phyloP scores from a whole-genome alignment of 35 echinoderm and acorn worm genomes.

The Apostichopus californicus region DNA sequence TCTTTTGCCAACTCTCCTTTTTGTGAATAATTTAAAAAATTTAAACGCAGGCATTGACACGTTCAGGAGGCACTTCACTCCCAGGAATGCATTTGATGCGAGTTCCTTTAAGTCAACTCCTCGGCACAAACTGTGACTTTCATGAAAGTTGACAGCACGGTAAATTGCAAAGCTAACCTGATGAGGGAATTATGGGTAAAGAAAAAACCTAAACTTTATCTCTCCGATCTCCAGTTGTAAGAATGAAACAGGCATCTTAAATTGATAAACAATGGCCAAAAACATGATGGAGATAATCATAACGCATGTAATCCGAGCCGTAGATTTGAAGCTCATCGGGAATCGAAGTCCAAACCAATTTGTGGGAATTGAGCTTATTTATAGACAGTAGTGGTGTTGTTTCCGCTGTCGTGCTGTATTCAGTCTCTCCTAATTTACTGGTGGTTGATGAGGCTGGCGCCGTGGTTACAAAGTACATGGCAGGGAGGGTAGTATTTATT shows the following conservation, averaged over 20 bases:
- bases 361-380: constrained; percentile 34
- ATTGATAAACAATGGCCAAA: constrained; percentile 40
- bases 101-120: too few relatives aligned
- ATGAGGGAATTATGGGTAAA: constrained; percentile 46
- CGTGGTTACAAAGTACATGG: constrained; percentile 5
- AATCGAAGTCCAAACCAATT: constrained; percentile 38
- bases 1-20: too few relatives aligned
- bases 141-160: constrained; percentile 8
- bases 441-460: constrained; percentile 21
- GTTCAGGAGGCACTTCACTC: too few relatives aligned
- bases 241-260: neutral
- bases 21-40: too few relatives aligned
- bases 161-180: constrained; percentile 51
- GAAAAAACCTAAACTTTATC: neutral
- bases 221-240: neutral
- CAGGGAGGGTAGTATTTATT: constrained; percentile 41
- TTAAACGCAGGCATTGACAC: too few relatives aligned
- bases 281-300: constrained; percentile 36
- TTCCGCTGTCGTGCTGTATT: constrained; percentile 8
- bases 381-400: constrained; percentile 23
- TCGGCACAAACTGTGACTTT: neutral
- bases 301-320: constrained; percentile 10
- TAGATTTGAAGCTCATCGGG: neutral
- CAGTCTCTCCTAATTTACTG: constrained; percentile 39
- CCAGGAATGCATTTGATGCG: too few relatives aligned